These are phyloP conservation scores for Lytechinus variegatus DNA, from an alignment of 35 echinoderm and acorn worm genomes.

Conservation along the genomic window DNA sequence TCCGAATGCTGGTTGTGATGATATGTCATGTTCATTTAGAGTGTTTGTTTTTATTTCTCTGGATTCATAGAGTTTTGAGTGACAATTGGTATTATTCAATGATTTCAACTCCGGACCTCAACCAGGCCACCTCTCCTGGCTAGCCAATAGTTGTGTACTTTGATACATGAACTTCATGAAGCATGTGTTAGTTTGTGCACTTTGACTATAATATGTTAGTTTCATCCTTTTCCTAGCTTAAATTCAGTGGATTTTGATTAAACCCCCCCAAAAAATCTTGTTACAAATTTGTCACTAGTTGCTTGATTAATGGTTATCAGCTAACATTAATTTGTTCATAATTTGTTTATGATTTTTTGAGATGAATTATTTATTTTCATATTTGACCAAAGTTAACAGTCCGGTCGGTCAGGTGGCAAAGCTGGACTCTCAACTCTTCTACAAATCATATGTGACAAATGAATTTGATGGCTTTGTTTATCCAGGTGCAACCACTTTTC, in stretches of 20 bases:
- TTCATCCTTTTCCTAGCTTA: neutral
- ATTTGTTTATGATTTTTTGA: neutral
- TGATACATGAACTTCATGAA: neutral
- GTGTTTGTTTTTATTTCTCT: constrained; percentile 6
- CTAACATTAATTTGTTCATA: neutral
- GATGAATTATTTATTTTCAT: neutral
- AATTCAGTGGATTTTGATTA: neutral
- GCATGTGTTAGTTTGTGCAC: neutral
- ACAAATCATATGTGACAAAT: neutral
- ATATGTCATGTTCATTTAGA: neutral
- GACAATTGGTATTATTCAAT: neutral
- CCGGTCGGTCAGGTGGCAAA: too few relatives aligned
- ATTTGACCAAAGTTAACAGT: neutral
- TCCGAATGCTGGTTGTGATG: neutral
- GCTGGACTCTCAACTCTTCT: neutral
- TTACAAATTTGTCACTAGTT: too few relatives aligned
- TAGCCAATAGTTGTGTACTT: neutral
- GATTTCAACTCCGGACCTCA: neutral
- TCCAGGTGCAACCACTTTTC: constrained; percentile 16
- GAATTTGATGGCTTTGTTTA: neutral
- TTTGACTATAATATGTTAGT: neutral
- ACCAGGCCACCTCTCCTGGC: neutral
- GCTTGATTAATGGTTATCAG: neutral
- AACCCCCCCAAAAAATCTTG: too few relatives aligned
- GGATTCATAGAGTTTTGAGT: constrained; percentile 5